phyloP scores from a whole-genome alignment of 2,888 invertebrate genomes.

The Aporophyla lueneburgensis region DNA sequence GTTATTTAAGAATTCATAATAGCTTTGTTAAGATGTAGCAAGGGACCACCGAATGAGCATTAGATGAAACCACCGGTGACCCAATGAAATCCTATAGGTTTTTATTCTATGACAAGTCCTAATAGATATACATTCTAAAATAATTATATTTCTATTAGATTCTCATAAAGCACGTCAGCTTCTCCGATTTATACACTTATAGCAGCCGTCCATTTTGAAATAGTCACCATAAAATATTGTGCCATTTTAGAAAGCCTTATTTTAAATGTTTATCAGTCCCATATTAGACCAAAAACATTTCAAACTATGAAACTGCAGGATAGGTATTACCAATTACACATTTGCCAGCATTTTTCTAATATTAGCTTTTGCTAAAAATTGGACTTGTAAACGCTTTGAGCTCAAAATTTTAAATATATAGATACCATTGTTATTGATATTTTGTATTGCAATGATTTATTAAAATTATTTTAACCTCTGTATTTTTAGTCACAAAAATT shows the following conservation, averaged over 20 bases:
- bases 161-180: conserved; percentile 63
- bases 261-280: conserved; percentile 14
- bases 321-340: conserved; percentile 25
- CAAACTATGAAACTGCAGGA: conserved; percentile 14
- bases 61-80: conserved; percentile 51
- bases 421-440: background rate
- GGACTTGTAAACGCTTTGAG: conserved; percentile 51
- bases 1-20: conserved; percentile 37
- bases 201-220: conserved; percentile 76
- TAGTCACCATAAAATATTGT: conserved; percentile 47
- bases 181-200: conserved; percentile 58
- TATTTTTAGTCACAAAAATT: background rate
- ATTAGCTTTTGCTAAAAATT: conserved; percentile 59
- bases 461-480: background rate
- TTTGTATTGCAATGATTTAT: conserved; percentile 16
- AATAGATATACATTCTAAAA: conserved; percentile 46
- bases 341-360: conserved; percentile 35
- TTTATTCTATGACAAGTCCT: conserved; percentile 41
- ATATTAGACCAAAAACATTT: conserved; percentile 16
- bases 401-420: conserved; percentile 22
- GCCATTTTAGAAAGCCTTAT: conserved; percentile 31
- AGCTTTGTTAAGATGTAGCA: conserved; percentile 52
- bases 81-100: conserved; percentile 29
- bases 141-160: conserved; percentile 45
- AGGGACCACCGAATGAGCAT: conserved; percentile 62